Conservation (phyloP, 2,797 vertebrate species). For the Oreortyx pictus region DNA sequence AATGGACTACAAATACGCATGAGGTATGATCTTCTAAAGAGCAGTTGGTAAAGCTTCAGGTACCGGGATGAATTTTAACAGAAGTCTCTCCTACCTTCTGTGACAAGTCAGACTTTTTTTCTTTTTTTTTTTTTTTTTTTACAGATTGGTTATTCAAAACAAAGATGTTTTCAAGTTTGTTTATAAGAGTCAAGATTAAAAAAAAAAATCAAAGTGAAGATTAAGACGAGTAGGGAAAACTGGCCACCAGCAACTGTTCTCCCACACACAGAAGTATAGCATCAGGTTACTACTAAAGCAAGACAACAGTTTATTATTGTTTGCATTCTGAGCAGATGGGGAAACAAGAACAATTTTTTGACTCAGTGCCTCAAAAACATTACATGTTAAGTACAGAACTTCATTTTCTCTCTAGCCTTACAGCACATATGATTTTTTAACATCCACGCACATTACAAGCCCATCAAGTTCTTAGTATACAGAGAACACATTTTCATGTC, state of each 20-base stretch:
- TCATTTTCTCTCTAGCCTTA: not conserved
- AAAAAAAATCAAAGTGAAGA: not conserved
- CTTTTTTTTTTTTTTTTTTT: not conserved
- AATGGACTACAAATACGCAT: not conserved
- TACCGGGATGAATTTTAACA: not conserved
- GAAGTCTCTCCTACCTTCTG: not conserved
- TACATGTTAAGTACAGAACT: not conserved
- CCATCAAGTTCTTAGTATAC: fast-evolving
- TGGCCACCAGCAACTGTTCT: not conserved
- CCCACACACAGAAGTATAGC: not conserved
- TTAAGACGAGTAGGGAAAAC: not conserved
- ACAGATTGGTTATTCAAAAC: not conserved
- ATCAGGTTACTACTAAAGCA: not conserved
- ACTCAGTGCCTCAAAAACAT: not conserved
- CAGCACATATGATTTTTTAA: not conserved
- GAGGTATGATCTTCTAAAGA: not conserved
- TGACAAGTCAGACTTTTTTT: not conserved
- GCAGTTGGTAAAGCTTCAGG: not conserved
- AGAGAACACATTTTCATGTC: not conserved
- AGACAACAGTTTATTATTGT: not conserved
- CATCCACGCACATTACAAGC: fast-evolving
- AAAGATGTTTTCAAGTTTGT: not conserved
- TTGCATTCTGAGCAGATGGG: not conserved
- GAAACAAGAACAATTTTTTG: not conserved
- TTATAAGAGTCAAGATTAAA: not conserved